Evolutionary conservation across 2,113 vertebrate genomes (phyloP).

Genomic region (Esox niger): DNA sequence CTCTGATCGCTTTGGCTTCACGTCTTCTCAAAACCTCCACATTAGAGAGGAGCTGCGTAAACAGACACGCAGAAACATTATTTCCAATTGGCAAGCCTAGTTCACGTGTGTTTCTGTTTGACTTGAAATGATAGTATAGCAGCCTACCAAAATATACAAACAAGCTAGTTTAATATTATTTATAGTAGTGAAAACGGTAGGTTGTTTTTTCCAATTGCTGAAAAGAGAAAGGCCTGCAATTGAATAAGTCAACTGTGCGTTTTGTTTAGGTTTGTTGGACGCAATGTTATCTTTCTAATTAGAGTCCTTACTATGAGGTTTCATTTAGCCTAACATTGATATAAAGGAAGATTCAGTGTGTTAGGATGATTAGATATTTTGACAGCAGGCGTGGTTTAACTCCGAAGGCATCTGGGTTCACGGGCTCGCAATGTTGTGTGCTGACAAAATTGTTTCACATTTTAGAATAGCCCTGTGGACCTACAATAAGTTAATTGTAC

Average conservation of each 20-base stretch:
- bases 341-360: too few relatives aligned
- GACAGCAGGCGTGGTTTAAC: background rate
- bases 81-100: background rate
- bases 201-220: background rate
- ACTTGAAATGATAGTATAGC: background rate
- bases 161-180: background rate
- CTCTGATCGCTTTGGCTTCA: constrained; percentile 13
- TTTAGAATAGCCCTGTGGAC: background rate
- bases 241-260: background rate
- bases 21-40: constrained; percentile 4
- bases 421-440: too few relatives aligned
- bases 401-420: background rate
- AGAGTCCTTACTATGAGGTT: background rate
- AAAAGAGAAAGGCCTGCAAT: background rate
- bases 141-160: background rate
- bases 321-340: background rate
- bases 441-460: background rate
- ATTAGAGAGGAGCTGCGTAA: background rate
- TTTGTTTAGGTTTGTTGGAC: background rate
- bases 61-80: background rate
- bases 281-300: background rate
- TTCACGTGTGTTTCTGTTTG: background rate
- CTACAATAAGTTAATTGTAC: background rate
- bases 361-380: background rate
- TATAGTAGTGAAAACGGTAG: background rate